These are phyloP conservation scores for Achatina immaculata DNA, from an alignment of 1,140 invertebrate species.

Conservation along the genomic window DNA sequence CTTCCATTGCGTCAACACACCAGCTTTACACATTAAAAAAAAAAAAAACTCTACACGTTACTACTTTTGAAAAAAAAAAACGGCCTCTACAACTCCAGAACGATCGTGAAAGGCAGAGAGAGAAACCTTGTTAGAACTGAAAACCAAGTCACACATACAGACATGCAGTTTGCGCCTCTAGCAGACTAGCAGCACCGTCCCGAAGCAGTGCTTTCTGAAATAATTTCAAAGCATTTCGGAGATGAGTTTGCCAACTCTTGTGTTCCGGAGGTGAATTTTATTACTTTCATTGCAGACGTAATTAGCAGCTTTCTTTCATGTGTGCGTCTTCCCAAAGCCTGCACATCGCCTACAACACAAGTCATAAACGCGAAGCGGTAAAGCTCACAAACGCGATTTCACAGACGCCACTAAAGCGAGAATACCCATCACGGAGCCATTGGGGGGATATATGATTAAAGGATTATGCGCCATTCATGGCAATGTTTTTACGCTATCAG, in stretches of 20 bases:
- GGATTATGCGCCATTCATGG: neutral
- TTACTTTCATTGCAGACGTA: neutral
- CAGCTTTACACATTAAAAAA: too few species aligned
- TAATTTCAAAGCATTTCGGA: neutral
- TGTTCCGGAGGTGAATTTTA: neutral
- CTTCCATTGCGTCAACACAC: neutral
- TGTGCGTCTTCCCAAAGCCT: neutral
- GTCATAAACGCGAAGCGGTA: neutral
- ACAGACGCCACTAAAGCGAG: neutral
- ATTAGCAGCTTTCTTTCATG: neutral
- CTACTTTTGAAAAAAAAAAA: neutral
- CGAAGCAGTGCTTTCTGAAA: neutral
- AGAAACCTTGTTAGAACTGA: neutral
- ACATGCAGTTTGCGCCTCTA: neutral
- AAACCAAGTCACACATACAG: neutral
- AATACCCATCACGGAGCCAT: neutral
- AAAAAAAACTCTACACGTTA: too few species aligned
- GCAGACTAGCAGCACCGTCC: neutral
- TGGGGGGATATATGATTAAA: neutral
- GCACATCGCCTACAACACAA: neutral
- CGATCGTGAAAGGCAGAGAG: neutral
- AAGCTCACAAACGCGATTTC: neutral
- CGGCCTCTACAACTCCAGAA: neutral
- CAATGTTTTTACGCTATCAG: neutral
- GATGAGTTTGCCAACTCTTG: neutral